These are phyloP conservation scores for Xenus cinereus DNA, from an alignment of 2,113 vertebrate genomes.

Conservation along the genomic window DNA sequence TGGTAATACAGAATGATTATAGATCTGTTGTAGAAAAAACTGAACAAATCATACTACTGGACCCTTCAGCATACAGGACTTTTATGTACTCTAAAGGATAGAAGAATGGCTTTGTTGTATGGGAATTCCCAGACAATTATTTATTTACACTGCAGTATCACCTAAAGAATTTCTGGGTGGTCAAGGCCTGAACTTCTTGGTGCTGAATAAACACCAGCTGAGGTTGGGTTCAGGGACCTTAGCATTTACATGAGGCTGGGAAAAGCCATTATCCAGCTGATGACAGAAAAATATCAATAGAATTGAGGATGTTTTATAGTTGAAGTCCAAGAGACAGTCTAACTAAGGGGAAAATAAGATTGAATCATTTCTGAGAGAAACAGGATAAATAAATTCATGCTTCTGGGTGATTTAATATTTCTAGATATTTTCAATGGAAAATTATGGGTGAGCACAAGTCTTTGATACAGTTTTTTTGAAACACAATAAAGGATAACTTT, in stretches of 20 bases:
- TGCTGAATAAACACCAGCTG: not conserved
- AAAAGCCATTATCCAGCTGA: not conserved
- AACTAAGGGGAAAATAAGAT: not conserved
- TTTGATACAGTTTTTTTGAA: not conserved
- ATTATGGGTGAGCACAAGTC: not conserved
- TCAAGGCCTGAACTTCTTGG: not conserved
- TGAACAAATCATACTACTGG: not conserved
- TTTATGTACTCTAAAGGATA: not conserved
- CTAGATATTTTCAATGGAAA: not conserved
- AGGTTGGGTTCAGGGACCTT: not conserved
- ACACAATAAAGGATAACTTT: not conserved
- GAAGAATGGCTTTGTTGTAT: not conserved
- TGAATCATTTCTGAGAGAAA: not conserved
- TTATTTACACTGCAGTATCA: not conserved
- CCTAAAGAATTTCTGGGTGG: not conserved
- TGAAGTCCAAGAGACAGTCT: not conserved
- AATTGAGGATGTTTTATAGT: not conserved
- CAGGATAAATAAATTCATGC: not conserved
- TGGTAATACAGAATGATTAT: not conserved
- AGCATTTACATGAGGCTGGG: not conserved
- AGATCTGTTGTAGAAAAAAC: not conserved
- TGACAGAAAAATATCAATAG: not conserved
- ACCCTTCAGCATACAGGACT: not conserved
- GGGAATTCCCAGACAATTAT: not conserved
- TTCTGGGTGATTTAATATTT: not conserved